Conservation (phyloP, 1,140 invertebrate genomes). For the Drosophila varians region DNA sequence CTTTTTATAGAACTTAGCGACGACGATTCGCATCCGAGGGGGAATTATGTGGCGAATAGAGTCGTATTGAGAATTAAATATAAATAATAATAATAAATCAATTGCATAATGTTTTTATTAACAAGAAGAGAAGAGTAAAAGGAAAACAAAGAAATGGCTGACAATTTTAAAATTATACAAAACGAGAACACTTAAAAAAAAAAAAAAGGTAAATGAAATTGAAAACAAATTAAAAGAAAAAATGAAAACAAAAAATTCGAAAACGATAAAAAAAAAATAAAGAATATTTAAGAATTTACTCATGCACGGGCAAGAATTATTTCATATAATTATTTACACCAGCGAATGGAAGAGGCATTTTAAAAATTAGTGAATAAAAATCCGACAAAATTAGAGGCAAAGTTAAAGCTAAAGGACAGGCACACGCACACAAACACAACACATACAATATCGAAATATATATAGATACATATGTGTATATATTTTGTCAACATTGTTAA, state of each 20-base stretch:
- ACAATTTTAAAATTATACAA: constrained; percentile 80
- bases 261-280: constrained; percentile 1
- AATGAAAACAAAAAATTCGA: constrained; percentile 13
- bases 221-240: too few relatives aligned
- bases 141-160: constrained; percentile 66
- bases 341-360: constrained; percentile 35
- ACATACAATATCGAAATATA: constrained; percentile 20
- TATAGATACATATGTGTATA: constrained; percentile 51
- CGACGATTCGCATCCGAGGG: background rate
- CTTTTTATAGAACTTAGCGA: constrained; percentile 70
- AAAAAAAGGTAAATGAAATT: constrained; percentile 17
- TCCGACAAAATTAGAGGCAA: constrained; percentile 24
- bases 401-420: constrained; percentile 40
- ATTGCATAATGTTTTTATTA: constrained; percentile 72
- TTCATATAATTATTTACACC: constrained; percentile 67
- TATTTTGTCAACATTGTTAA: constrained; percentile 82
- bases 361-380: constrained; percentile 54
- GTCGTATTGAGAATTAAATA: constrained; percentile 16
- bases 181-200: constrained; percentile 32
- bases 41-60: background rate
- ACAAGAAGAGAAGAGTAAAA: constrained; percentile 15
- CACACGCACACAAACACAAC: background rate
- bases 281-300: constrained; percentile 72
- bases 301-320: constrained; percentile 72
- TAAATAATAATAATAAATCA: constrained; percentile 36